A percentile compares a stretch with the other conserved stretches of the same genome.
Evolutionary conservation across 2,888 invertebrate genomes (phyloP).

Genomic region (Ochlodes sylvanus): DNA sequence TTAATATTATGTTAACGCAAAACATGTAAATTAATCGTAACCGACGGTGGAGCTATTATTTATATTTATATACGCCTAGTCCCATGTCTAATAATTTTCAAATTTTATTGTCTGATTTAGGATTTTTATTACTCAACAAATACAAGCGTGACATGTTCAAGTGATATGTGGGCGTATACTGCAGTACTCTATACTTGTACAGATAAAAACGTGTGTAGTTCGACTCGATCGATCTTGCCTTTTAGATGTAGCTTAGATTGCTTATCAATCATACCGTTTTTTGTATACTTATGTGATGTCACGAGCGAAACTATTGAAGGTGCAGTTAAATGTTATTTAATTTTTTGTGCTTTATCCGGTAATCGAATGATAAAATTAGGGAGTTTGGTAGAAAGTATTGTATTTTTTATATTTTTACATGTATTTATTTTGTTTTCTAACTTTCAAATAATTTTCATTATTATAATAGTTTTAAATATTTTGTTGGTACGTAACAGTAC

Average conservation of each 20-base stretch:
- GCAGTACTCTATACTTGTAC: background rate
- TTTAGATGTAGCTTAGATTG: background rate
- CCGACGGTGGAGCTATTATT: constrained; percentile 45
- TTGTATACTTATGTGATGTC: constrained; percentile 3
- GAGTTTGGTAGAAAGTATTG: too few relatives aligned
- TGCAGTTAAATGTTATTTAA: too few relatives aligned
- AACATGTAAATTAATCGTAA: constrained; percentile 16
- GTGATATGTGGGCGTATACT: constrained; percentile 57
- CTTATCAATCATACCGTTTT: constrained; percentile 5
- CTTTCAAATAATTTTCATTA: too few relatives aligned
- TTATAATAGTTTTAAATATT: too few relatives aligned
- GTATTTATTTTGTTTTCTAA: too few relatives aligned
- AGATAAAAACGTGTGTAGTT: constrained; percentile 13
- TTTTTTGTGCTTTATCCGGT: too few relatives aligned
- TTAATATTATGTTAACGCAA: background rate
- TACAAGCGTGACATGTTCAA: constrained; percentile 49
- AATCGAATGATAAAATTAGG: too few relatives aligned
- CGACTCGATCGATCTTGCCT: constrained; percentile 12
- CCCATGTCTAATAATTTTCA: constrained; percentile 63
- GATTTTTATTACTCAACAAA: constrained; percentile 63
- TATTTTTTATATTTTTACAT: too few relatives aligned
- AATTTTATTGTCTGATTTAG: constrained; percentile 68
- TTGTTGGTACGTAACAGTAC: too few relatives aligned
- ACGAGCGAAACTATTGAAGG: too few relatives aligned
- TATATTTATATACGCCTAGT: constrained; percentile 54